Base-by-base conservation (phyloP, 2,797 vertebrate species). In the Myripristis murdjan region DNA sequence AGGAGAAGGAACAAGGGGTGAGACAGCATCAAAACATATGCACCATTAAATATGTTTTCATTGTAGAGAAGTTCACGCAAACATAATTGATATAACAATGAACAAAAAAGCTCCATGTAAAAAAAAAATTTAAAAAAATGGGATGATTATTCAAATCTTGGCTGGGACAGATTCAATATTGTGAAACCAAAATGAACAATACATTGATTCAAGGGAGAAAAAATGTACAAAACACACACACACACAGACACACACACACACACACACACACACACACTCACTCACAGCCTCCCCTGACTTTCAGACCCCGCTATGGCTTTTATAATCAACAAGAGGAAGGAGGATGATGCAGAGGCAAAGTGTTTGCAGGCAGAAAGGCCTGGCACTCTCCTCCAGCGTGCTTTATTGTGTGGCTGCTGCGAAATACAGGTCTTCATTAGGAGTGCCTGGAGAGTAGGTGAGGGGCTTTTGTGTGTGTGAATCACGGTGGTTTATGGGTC, bases 401-500 rank as follows among this genome's bases (percentile, higher is more conserved):
- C 65, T 90, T 91, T 89, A 91, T 91, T 87, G 84, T 89, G 83
- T 20, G 31, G 61, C 59, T 79, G 55, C 82, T 71, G 77, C 87
- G 81, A 89, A 93, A 89, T 81, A 89, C 81, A 91, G 83, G 81
- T 87, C 92, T 95, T 95, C 94, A 96, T 95, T 95, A 93, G 92
- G 89, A 82, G 87, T 80, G 75, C 63, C 37, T 2, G 23, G 69
- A 83, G 88, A 77, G 84, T 59, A 72, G 76, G 81, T 56, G 79
- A 82, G 82, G 79, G 80, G 87, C 90, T 93, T 93, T 93, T 91
- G 84, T 89, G 79, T 39, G 72, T 3, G 24, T 75, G 90, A 90
- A 94, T 93, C 94, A 95, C 93, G 73, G 90, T 84, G 93, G 86
- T 94, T 94, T 94, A 94, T 95, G 94, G 91, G 89, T 88, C 88